Conservation (phyloP, 1,140 invertebrate species). For the Tetramorium parvispinum region DNA sequence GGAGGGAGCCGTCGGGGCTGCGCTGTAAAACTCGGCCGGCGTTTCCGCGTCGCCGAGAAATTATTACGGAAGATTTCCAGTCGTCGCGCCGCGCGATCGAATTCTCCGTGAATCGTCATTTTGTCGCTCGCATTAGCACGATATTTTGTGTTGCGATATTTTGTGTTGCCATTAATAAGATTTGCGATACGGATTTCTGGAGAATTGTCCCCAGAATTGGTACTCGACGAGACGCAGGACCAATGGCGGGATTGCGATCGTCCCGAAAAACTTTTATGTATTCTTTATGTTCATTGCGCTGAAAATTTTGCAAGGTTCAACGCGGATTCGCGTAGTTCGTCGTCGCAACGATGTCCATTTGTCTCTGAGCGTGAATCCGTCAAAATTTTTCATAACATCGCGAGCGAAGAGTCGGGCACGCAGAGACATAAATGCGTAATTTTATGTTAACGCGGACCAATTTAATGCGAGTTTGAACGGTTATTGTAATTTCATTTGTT, state of each 20-base stretch:
- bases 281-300: neutral
- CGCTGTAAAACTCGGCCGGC: slow-evolving; percentile 32
- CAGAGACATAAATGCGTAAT: slow-evolving; percentile 30
- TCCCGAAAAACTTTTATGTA: neutral
- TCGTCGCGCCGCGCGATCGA: neutral
- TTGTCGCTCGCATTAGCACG: neutral
- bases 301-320: neutral
- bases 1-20: neutral
- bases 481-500: slow-evolving; percentile 53
- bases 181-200: neutral
- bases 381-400: neutral
- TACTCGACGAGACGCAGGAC: neutral
- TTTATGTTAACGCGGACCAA: slow-evolving; percentile 39
- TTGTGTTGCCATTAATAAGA: slow-evolving; percentile 9
- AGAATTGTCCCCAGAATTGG: neutral
- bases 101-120: slow-evolving; percentile 3
- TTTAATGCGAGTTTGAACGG: slow-evolving; percentile 13
- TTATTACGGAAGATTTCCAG: slow-evolving; percentile 46
- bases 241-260: neutral
- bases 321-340: neutral
- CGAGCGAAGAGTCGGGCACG: neutral
- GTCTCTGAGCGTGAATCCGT: neutral
- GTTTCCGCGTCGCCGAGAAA: slow-evolving; percentile 47
- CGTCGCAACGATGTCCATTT: neutral
- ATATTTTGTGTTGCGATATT: neutral